Evolutionary conservation across 2,113 vertebrate species (phyloP), one percentile per base, ranked within the genome.

Genomic region (Gulo gulo): DNA sequence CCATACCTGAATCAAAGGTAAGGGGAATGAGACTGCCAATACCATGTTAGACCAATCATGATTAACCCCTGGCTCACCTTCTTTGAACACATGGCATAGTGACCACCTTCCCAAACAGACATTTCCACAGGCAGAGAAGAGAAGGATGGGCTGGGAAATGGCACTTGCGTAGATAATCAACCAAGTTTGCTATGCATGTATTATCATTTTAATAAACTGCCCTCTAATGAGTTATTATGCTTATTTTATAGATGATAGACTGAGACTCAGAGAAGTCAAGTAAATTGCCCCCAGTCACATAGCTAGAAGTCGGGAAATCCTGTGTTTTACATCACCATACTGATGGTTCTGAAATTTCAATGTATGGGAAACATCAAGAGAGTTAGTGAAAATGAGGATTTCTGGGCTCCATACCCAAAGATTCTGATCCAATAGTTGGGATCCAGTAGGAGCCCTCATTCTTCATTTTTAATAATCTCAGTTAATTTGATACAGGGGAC

Each of bases 291-390:
- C 50, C 0, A 34, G 29, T 71, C 42, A 69, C 20, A 82, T 13
- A 88, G 78, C 29, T 71, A 67, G 5, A 89, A 86, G 18, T 20
- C 78, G 83, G 79, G 59, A 94, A 88, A 23, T 84, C 36, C 24
- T 92, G 29, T 73, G 7, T 52, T 94, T 45, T 80, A 82, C 42
- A 57, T 18, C 59, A 78, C 55, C 42, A 93, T 50, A 65, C 20
- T 47, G 21, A 61, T 55, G 20, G n/a, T 71, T 95, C 90, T 94
- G 61, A 97, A 88, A 93, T 91, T 71, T 50, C 50, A 83, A 11
- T 42, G 55, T 65, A 39, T 92, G 14, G 73, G 34, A 94, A 59
- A 83, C 63, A 91, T 55, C 90, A 45, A 23, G 24, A 85, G 34
- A 88, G 29, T 65, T 57, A 92, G 26, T 91, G 45, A 89, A 74